Conservation (phyloP, 2,113 vertebrate genomes). For the Hippocampus abdominalis region DNA sequence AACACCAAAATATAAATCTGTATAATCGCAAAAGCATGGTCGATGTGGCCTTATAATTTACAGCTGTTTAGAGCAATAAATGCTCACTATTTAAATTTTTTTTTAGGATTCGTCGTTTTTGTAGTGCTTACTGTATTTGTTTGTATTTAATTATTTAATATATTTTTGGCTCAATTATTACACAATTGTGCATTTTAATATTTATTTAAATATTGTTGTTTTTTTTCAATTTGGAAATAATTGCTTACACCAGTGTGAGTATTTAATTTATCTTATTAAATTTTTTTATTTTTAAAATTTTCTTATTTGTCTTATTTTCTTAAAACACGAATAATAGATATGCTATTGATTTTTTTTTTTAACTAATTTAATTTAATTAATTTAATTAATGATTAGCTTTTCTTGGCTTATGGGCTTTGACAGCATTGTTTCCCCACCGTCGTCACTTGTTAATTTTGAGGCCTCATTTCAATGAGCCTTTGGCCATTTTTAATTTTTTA, state of each 20-base stretch:
- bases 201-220: background rate
- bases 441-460: background rate
- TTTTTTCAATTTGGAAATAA: background rate
- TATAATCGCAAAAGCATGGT: too few species aligned
- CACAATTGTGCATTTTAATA: background rate
- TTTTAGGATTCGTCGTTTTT: background rate
- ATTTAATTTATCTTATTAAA: too few species aligned
- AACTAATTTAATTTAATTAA: too few species aligned
- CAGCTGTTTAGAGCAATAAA: too few species aligned
- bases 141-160: background rate
- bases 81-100: background rate
- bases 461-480: slow-evolving; percentile 35
- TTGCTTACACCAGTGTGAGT: too few species aligned
- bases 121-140: background rate
- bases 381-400: background rate
- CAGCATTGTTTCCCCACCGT: background rate
- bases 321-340: too few species aligned
- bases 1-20: too few species aligned
- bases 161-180: background rate
- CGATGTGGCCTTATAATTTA: too few species aligned
- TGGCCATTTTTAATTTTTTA: slow-evolving; percentile 7
- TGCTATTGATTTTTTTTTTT: too few species aligned
- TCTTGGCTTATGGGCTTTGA: background rate
- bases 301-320: too few species aligned
- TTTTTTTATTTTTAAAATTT: too few species aligned